Evolutionary conservation across 1,140 invertebrate genomes (phyloP).

Genomic region (Drosophila punjabiensis): DNA sequence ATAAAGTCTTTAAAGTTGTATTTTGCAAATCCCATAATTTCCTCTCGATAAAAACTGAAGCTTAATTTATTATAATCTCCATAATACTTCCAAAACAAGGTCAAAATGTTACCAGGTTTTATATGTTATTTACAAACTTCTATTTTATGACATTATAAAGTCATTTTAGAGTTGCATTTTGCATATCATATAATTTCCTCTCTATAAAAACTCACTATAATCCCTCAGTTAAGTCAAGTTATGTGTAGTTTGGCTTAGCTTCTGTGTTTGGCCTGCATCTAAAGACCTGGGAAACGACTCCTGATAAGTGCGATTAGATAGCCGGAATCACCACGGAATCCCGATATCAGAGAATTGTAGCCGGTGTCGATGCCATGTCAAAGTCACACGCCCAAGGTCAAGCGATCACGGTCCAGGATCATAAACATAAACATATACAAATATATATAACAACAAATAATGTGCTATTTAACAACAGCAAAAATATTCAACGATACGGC

Average conservation of each 20-base stretch:
- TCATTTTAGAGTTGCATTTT: neutral
- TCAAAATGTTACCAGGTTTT: neutral
- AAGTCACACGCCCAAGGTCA: slow-evolving; percentile 28
- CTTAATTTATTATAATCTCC: too few relatives aligned
- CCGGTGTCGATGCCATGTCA: slow-evolving; percentile 29
- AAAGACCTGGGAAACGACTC: neutral
- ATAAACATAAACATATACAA: slow-evolving; percentile 10
- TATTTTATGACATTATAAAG: neutral
- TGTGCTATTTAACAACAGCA: neutral
- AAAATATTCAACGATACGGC: neutral
- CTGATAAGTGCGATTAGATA: slow-evolving; percentile 45
- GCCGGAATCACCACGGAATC: slow-evolving; percentile 14
- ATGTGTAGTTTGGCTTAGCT: slow-evolving; percentile 17
- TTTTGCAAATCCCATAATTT: too few relatives aligned
- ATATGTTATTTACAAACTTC: neutral
- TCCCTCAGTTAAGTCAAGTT: slow-evolving; percentile 10
- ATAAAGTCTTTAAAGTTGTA: too few relatives aligned
- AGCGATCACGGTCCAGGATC: slow-evolving; percentile 4
- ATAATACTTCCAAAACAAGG: neutral
- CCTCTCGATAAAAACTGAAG: too few relatives aligned
- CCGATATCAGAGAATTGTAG: slow-evolving; percentile 16
- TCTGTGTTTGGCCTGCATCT: slow-evolving; percentile 27
- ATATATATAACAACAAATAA: neutral
- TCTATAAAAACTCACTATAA: neutral
- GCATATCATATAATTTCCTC: neutral